Base-by-base conservation (phyloP, 2,113 vertebrate genomes). In the Dasyornis broadbenti region DNA sequence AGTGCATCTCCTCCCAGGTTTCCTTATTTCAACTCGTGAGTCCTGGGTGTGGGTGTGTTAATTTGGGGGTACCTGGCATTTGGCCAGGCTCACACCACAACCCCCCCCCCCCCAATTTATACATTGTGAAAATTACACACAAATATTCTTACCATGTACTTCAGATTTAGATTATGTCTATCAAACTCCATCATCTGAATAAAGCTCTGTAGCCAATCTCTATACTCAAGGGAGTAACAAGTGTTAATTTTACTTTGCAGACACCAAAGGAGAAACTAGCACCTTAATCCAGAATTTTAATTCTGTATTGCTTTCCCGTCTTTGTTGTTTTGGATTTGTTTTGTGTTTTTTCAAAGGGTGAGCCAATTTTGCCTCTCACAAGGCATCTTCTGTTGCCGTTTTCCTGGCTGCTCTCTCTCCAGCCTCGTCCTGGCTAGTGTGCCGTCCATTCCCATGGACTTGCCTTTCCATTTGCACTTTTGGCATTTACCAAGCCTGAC, bases 41-140 rank as follows among this genome's bases (percentile, higher is more conserved):
- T n/a, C n/a, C n/a, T n/a, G n/a, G n/a, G n/a, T n/a, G n/a, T n/a
- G n/a, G n/a, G n/a, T n/a, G n/a, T n/a, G n/a, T n/a, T n/a, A n/a
- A n/a, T n/a, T n/a, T n/a, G n/a, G n/a, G n/a, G n/a, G n/a, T n/a
- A n/a, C n/a, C n/a, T n/a, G n/a, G n/a, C n/a, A n/a, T n/a, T n/a
- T n/a, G n/a, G n/a, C n/a, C n/a, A n/a, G n/a, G n/a, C n/a, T n/a
- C n/a, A n/a, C n/a, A n/a, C n/a, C n/a, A n/a, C n/a, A n/a, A n/a
- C n/a, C n/a, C n/a, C n/a, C n/a, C n/a, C n/a, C n/a, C 1, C 4
- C 6, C 1, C 5, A 9, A 35, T 40, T 54, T 39, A 50, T 8
- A 40, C 17, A 47, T 5, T 26, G 15, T 27, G 35, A 87, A 52
- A 84, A 84, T 66, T 28, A 39, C 2, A 60, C 5, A 50, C 2